Evolutionary conservation across 2,797 vertebrate species (phyloP).

Genomic region (Poliocrania exsul): DNA sequence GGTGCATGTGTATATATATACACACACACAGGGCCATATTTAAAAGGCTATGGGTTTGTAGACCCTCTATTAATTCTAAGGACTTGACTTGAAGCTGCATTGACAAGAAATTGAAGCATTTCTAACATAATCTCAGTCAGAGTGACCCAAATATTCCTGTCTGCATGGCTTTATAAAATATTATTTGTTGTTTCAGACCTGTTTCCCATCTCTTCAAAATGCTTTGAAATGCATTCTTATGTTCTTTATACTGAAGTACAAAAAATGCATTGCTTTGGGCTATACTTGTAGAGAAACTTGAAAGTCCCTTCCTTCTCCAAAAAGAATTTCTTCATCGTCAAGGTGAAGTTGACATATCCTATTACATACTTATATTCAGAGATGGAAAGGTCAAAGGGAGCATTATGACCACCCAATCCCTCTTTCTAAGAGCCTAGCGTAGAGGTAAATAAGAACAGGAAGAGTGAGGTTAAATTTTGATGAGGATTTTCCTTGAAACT

Average conservation of each 20-base stretch:
- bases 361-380: not conserved
- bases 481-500: not conserved
- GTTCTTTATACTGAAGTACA: not conserved
- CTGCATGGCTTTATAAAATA: not conserved
- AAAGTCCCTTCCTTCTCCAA: not conserved
- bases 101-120: not conserved
- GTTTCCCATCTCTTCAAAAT: not conserved
- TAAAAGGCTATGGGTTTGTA: not conserved
- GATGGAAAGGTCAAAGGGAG: not conserved
- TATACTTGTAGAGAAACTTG: not conserved
- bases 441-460: not conserved
- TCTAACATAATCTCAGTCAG: not conserved
- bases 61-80: not conserved
- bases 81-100: not conserved
- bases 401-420: not conserved
- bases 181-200: not conserved
- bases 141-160: not conserved
- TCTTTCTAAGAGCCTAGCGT: not conserved
- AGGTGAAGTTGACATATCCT: not conserved
- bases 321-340: not conserved
- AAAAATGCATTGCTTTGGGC: not conserved
- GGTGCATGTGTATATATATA: fast-evolving
- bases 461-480: not conserved
- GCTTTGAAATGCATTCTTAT: not conserved
- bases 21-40: not conserved